Conservation (phyloP, 2,113 vertebrate genomes). For the Callorhinus ursinus region DNA sequence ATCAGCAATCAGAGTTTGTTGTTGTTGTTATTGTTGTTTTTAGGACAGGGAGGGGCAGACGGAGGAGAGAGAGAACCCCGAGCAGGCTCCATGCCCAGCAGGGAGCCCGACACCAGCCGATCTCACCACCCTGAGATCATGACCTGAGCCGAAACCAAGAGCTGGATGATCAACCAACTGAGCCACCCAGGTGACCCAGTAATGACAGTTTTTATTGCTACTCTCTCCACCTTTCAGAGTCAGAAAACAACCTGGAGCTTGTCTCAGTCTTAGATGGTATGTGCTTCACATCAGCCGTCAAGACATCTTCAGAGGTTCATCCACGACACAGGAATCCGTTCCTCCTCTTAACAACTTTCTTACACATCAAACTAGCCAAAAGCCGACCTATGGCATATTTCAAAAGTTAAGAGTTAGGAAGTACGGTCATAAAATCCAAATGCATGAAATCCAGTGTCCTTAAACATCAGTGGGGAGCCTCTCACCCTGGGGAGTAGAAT, state of each 20-base stretch:
- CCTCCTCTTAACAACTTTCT: not conserved
- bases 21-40: not conserved
- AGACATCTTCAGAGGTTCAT: not conserved
- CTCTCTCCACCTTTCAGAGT: not conserved
- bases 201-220: not conserved
- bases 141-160: not conserved
- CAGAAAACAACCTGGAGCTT: not conserved
- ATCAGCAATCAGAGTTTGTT: not conserved
- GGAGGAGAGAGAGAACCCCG: not conserved
- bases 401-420: not conserved
- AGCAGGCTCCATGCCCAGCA: not conserved
- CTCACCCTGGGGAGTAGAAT: not conserved
- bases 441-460: not conserved
- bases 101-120: not conserved
- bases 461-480: not conserved
- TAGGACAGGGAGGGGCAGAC: not conserved
- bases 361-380: not conserved
- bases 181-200: not conserved
- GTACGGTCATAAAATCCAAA: not conserved
- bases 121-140: not conserved
- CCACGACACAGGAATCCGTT: not conserved
- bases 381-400: not conserved
- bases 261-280: not conserved
- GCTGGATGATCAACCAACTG: not conserved
- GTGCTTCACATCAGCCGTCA: not conserved